Conservation (phyloP, 2,797 vertebrate genomes). For the Huso huso region DNA sequence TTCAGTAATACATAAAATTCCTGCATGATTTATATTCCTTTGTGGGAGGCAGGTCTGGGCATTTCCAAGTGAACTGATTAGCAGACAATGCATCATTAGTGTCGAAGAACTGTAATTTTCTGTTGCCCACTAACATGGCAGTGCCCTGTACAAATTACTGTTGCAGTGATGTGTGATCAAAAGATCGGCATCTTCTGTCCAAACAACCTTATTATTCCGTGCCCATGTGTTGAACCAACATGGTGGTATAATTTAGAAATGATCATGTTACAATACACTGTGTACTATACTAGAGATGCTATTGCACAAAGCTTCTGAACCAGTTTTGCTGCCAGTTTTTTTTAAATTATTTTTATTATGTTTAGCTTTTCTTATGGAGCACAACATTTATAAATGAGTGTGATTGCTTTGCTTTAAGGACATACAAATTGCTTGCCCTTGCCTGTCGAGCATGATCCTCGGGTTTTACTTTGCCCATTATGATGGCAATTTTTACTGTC, state of each 20-base stretch:
- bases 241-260: background rate
- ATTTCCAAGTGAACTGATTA: too few relatives aligned
- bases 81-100: background rate
- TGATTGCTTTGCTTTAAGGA: slow-evolving; percentile 64
- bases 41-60: too few relatives aligned
- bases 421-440: slow-evolving; percentile 77
- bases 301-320: slow-evolving; percentile 36
- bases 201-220: too few relatives aligned
- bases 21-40: too few relatives aligned
- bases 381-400: slow-evolving; percentile 57
- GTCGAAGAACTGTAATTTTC: background rate
- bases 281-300: background rate
- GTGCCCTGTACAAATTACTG: background rate
- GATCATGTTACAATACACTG: background rate
- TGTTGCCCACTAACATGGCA: background rate
- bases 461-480: slow-evolving; percentile 85
- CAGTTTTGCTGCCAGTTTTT: slow-evolving; percentile 26
- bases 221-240: too few relatives aligned
- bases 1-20: too few relatives aligned
- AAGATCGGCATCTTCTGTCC: too few relatives aligned
- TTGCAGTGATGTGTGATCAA: too few relatives aligned
- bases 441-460: slow-evolving; percentile 85
- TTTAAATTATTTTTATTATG: slow-evolving; percentile 57
- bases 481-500: slow-evolving; percentile 80
- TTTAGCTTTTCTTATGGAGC: slow-evolving; percentile 51